Evolutionary conservation across 35 echinoderm and acorn worm species (phyloP), one percentile per base, ranked within the genome.

Genomic region (Ophioderma brevispina): DNA sequence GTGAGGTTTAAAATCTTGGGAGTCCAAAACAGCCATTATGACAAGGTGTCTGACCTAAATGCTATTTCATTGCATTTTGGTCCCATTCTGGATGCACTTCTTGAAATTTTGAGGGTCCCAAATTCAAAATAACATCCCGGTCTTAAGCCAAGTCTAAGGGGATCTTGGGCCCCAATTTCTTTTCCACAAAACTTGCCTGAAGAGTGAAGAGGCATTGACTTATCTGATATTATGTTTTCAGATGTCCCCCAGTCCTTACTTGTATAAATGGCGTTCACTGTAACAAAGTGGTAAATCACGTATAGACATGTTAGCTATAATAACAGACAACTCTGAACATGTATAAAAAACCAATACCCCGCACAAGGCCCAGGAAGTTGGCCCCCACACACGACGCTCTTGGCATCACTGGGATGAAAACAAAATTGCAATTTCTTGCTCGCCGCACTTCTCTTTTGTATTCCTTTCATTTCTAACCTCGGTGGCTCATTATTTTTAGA

Each of bases 381-480:
- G 59, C 59, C 59, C 28, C 59, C 59, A 18, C 59, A 70, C 59
- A 30, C 59, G n/a, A 25, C n/a, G 59, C 59, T 70, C 28, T 2
- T 70, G 59, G 59, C 59, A 70, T 46, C 5, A 17, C 4, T 46
- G 41, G 41, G 10, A 25, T 70, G 6, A 70, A 70, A 70, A 25
- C 59, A 70, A 70, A 70, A 70, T 70, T 70, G 59, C 59, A 70
- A 70, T 70, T 70, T 70, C 17, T 70, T 70, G 59, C 59, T 25
- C 28, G 59, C 3, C 59, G 59, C 59, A 70, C n/a, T 25, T 70
- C 59, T 6, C 41, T 70, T 70, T 70, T 25, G 5, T 70, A 6
- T 70, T 30, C 59, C 28, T 70, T 70, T 70, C 59, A 70, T 70
- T 70, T 70, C 10, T 70, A 70, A 70, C 59, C 23, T 70, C 41